phyloP scores from a whole-genome alignment of 2,888 invertebrate genomes.

The Galerucella pusilla region DNA sequence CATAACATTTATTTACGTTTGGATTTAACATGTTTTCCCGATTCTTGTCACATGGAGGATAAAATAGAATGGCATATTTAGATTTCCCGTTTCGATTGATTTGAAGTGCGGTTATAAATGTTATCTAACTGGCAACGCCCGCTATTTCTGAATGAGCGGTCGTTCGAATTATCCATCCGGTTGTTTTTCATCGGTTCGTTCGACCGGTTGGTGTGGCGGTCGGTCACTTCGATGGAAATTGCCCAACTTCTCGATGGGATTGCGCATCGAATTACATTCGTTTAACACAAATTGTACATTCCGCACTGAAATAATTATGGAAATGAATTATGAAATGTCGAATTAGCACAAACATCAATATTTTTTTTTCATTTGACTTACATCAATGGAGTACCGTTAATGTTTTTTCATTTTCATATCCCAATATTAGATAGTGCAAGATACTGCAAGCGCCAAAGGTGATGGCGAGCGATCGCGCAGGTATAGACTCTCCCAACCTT shows the following conservation, averaged over 20 bases:
- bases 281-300: not conserved
- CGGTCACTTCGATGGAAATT: not conserved
- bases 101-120: conserved; percentile 30
- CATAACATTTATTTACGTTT: not conserved
- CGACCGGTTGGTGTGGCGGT: not conserved
- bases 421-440: too few relatives aligned
- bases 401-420: too few relatives aligned
- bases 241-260: not conserved
- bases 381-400: too few relatives aligned
- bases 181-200: conserved; percentile 10
- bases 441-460: too few relatives aligned
- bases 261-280: not conserved
- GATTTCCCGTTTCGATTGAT: conserved; percentile 30
- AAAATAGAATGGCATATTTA: conserved; percentile 27
- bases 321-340: not conserved
- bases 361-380: not conserved
- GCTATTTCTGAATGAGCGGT: conserved; percentile 6
- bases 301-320: not conserved
- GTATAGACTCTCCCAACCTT: too few relatives aligned
- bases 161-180: conserved; percentile 1
- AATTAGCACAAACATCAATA: not conserved
- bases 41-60: conserved; percentile 23
- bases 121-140: conserved; percentile 19
- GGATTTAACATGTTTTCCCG: conserved; percentile 3
- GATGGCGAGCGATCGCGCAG: too few relatives aligned